Conservation (phyloP, 2,113 vertebrate species). For the Ramphastos sulfuratus region DNA sequence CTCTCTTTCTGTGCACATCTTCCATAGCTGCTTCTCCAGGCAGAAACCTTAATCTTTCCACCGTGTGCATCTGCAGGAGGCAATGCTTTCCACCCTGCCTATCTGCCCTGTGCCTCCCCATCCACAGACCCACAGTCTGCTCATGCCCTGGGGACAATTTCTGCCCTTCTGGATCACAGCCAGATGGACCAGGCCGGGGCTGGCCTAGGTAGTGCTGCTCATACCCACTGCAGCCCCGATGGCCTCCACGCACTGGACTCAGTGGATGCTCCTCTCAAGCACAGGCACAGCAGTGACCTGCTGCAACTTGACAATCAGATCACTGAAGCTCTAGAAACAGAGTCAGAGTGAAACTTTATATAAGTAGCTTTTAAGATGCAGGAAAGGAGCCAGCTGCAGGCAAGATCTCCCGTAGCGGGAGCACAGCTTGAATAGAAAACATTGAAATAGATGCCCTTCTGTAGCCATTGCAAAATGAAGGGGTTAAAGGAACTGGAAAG, state of each 20-base stretch:
- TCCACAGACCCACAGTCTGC: background rate
- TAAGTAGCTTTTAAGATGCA: background rate
- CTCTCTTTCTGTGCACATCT: background rate
- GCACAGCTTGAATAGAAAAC: background rate
- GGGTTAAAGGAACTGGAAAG: background rate
- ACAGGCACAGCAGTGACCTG: background rate
- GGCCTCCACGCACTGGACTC: background rate
- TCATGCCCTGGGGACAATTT: fast-evolving
- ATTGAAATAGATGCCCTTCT: background rate
- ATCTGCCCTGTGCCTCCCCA: background rate
- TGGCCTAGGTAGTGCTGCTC: background rate
- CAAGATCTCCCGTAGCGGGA: background rate
- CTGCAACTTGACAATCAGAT: too few relatives aligned
- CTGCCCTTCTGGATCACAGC: background rate
- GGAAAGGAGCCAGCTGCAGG: background rate
- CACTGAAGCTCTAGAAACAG: background rate
- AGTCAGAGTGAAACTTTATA: background rate
- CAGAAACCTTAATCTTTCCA: background rate
- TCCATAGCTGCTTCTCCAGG: fast-evolving
- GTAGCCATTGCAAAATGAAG: background rate
- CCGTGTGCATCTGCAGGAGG: background rate
- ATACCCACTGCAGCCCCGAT: fast-evolving
- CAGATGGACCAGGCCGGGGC: background rate
- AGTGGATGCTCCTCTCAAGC: fast-evolving
- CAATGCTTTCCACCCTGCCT: background rate